Base-by-base conservation (phyloP, 1,140 invertebrate species). In the Nephila pilipes region DNA sequence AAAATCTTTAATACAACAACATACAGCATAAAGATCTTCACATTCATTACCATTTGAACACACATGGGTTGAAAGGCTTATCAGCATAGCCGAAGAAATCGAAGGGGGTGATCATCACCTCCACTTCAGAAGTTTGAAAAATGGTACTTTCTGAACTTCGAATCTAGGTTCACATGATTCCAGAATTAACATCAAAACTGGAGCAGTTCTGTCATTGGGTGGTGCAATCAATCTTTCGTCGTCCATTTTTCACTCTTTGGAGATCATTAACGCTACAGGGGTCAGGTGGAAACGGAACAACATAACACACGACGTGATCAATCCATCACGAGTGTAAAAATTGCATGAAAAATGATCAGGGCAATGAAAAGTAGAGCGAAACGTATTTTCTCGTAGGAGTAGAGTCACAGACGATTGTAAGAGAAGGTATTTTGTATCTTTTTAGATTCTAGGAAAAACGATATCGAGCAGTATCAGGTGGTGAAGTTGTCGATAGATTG, bases 181-280 rank as follows among this genome's bases (percentile, higher is more conserved):
- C 38, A 18, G 38, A 81, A 81, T 81, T 55, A 81, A 46, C 83
- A 57, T 85, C 18, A 85, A 85, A 85, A 85, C 6, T 16, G 55
- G 46, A 85, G 55, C 54, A 85, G 79, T 55, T 46, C 79, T 81
- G 79, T 85, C 83, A 32, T 55, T 85, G 83, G 55, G 83, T 29
- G 83, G 83, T 29, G 29, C 55, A 32, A 85, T 85, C 83, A 57
- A 85, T 85, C 83, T 85, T 29, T 57, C 29, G 18, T 2, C n/a
- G 5, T 32, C 29, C 83, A 85, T 85, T 85, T 85, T 85, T 85
- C 83, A 85, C 46, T 20, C 54, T 85, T 58, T 32, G 29, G 55
- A 85, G 83, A 85, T 85, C 83, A 85, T 85, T 85, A 85, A 58
- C 46, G 55, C 46, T 54, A 85, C 54, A 85, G 83, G 55, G 55